Base-by-base conservation (phyloP, 2,888 invertebrate genomes). In the Cancer borealis region DNA sequence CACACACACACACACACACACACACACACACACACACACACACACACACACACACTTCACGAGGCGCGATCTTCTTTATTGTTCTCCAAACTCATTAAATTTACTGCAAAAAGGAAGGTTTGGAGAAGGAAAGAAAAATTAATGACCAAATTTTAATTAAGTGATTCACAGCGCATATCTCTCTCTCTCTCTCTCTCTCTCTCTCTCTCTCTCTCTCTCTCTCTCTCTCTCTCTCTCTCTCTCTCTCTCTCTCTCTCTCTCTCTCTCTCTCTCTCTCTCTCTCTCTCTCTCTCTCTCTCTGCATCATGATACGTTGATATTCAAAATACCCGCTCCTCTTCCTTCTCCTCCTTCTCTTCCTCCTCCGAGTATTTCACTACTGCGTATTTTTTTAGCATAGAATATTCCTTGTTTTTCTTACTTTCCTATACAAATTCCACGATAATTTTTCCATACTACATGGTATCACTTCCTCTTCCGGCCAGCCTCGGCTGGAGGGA, bases 181-280 rank as follows among this genome's bases (percentile, higher is more conserved):
- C 54, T 66, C 21, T 6, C n/a, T 6, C 21, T 66, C 21, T 14
- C n/a, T 3, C 21, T n/a, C n/a, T n/a, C n/a, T n/a, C n/a, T n/a
- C n/a, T n/a, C 66, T 66, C 66, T 66, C 66, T 66, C 66, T 66
- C 66, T 66, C 66, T n/a, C 66, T 66, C 66, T 66, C 66, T 66
- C 66, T 66, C 66, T 66, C 66, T 66, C 66, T 66, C 66, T 66
- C 66, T 66, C 66, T 66, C 66, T 66, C 66, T 66, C 66, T 66
- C 66, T 66, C 66, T 66, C 66, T 66, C 66, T 66, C 66, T 66
- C 66, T 66, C 66, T 66, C 66, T 66, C 66, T 66, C 66, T 66
- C 66, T 66, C 14, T 21, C 66, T 66, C 14, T 1, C 66, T 66
- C 2, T 66, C 21, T 21, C 66, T 66, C 17, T 66, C 66, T 66